Percentiles rank a stretch among this genome's conserved stretches.
Evolutionary conservation across 2,113 vertebrate genomes (phyloP).

Genomic region (Amphiprion ocellaris): DNA sequence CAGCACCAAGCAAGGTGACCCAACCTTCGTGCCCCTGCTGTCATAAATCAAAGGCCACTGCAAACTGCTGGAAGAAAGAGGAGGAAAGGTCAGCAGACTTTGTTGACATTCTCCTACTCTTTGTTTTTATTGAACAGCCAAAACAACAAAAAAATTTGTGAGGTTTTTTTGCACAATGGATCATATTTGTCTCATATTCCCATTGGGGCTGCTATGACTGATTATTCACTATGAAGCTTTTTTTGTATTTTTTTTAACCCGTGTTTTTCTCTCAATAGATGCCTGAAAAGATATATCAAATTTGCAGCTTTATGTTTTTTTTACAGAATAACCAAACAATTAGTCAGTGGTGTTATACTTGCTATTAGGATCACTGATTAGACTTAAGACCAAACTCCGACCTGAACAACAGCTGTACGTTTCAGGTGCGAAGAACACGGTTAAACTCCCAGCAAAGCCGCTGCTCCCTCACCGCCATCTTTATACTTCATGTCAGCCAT

Average conservation of each 20-base stretch:
- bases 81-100: conserved; percentile 84
- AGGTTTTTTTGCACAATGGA: not conserved
- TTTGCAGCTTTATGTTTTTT: not conserved
- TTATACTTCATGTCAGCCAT: conserved; percentile 72
- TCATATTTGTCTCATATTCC: conserved; percentile 11
- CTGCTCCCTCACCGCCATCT: conserved; percentile 52
- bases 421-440: conserved; percentile 26
- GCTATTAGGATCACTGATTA: not conserved
- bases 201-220: not conserved
- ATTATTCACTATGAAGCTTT: not conserved
- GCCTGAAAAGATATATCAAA: not conserved
- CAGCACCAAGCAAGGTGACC: conserved; percentile 79
- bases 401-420: not conserved
- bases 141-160: conserved; percentile 27
- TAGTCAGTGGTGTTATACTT: not conserved
- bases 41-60: conserved; percentile 77
- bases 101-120: conserved; percentile 81
- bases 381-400: conserved; percentile 3
- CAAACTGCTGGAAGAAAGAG: conserved; percentile 81
- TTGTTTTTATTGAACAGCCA: conserved; percentile 67
- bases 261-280: too few relatives aligned
- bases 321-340: not conserved
- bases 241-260: not conserved
- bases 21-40: conserved; percentile 69
- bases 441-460: conserved; percentile 17